Evolutionary conservation across 2,888 invertebrate species (phyloP).

Genomic region (Myopa tessellatipennis): DNA sequence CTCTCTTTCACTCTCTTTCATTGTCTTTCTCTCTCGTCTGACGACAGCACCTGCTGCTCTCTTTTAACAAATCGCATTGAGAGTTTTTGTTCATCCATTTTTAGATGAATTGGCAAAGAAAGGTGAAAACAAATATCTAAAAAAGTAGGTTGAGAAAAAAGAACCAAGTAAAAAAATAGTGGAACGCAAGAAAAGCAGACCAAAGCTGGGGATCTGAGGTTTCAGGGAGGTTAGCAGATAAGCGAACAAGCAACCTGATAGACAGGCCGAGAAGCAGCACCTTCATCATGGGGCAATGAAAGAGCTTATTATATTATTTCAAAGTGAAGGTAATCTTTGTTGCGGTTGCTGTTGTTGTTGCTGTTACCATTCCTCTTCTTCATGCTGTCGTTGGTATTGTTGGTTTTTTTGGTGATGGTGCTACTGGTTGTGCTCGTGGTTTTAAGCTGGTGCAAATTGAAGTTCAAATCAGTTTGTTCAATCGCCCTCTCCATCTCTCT

Average conservation of each 20-base stretch:
- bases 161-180: background rate
- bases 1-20: background rate
- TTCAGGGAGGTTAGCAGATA: too few species aligned
- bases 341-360: background rate
- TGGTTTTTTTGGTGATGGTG: background rate
- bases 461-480: background rate
- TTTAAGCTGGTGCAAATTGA: slow-evolving; percentile 4
- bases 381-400: background rate
- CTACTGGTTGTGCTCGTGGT: background rate
- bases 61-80: background rate
- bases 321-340: too few species aligned
- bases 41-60: background rate
- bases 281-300: slow-evolving; percentile 13
- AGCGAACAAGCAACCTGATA: too few species aligned
- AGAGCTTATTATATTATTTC: slow-evolving; percentile 22
- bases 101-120: background rate
- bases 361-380: background rate
- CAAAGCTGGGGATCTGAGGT: background rate
- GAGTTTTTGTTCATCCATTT: background rate
- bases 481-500: background rate
- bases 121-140: background rate
- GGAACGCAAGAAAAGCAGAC: background rate
- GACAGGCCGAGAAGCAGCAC: background rate
- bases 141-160: background rate
- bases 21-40: background rate